Percentiles rank a stretch among this genome's conserved stretches.
Conservation (phyloP, 2,888 invertebrate species). For the Drosophila yooni region DNA sequence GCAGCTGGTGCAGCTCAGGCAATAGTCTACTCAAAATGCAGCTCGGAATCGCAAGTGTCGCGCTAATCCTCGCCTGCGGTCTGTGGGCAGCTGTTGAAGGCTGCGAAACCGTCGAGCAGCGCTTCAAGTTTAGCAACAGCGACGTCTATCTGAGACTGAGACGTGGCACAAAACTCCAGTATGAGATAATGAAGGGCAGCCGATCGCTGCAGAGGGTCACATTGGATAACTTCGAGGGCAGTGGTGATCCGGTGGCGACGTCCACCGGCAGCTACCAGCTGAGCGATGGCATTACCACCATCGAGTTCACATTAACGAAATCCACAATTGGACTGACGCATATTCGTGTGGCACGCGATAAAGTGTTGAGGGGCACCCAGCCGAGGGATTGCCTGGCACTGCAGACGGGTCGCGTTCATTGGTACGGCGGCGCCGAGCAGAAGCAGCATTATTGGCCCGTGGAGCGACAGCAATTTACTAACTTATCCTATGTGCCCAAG, state of each 20-base stretch:
- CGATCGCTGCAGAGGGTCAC: slow-evolving; percentile 72
- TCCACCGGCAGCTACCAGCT: slow-evolving; percentile 66
- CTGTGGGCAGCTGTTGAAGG: slow-evolving; percentile 38
- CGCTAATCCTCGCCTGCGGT: slow-evolving; percentile 41
- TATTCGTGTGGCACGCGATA: slow-evolving; percentile 72
- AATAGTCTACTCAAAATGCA: slow-evolving; percentile 37
- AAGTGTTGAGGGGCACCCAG: slow-evolving; percentile 60
- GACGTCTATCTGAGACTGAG: slow-evolving; percentile 74
- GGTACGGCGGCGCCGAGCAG: slow-evolving; percentile 89
- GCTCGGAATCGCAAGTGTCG: slow-evolving; percentile 7
- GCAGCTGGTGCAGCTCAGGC: neutral
- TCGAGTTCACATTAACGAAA: slow-evolving; percentile 73
- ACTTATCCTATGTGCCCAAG: slow-evolving; percentile 87
- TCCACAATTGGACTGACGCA: slow-evolving; percentile 69
- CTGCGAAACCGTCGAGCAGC: slow-evolving; percentile 75
- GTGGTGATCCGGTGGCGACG: slow-evolving; percentile 62
- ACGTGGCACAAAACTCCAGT: slow-evolving; percentile 76
- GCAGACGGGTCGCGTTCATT: slow-evolving; percentile 84
- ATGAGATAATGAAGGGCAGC: slow-evolving; percentile 79
- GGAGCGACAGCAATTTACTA: slow-evolving; percentile 86
- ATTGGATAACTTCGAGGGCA: slow-evolving; percentile 78
- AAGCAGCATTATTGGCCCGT: slow-evolving; percentile 88
- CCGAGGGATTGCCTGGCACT: slow-evolving; percentile 81
- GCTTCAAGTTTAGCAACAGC: slow-evolving; percentile 75
- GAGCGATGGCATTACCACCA: slow-evolving; percentile 57